Base-by-base conservation (phyloP, 2,113 vertebrate genomes). In the Laticauda colubrina region DNA sequence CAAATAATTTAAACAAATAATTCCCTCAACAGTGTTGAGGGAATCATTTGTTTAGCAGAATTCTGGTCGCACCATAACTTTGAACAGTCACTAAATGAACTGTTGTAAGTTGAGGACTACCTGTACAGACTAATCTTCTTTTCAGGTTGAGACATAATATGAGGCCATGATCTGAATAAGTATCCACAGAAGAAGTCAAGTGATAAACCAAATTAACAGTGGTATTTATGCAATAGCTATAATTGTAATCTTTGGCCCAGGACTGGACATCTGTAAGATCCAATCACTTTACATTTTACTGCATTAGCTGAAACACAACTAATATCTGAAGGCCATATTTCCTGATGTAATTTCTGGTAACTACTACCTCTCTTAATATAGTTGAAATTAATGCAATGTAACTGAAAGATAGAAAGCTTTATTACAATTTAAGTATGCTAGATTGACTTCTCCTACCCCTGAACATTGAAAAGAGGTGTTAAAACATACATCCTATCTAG, bases 351-450 rank as follows among this genome's bases (percentile, higher is more conserved):
- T 95, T 95, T 91, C 92, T 45, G 26, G 0, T 86, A 53, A 81
- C 91, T 87, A 54, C 55, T 53, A 54, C 69, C 54, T 48, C 39
- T 89, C n/a, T 34, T 88, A 24, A 26, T 59, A 39, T 45, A 26
- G 53, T 89, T 61, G 21, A 48, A 43, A 39, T 75, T 53, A n/a
- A 53, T 48, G 26, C 64, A 91, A 69, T 90, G 21, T 89, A 21
- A 43, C 51, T 54, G n/a, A 90, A 56, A 51, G 81, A 24, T 59
- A 92, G 89, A 88, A 93, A 57, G 7, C 14, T 90, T 23, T 26
- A 61, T 88, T 59, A 91, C 51, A 85, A 92, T 85, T 59, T 91
- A 94, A 85, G 88, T 45, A 34, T 91, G 39, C 21, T 69, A 51
- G 26, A 45, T 64, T 8, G 56, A 5, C 4, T 39, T 88, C 18